phyloP scores from a whole-genome alignment of 2,113 vertebrate species.

The Trematocara marginatum region DNA sequence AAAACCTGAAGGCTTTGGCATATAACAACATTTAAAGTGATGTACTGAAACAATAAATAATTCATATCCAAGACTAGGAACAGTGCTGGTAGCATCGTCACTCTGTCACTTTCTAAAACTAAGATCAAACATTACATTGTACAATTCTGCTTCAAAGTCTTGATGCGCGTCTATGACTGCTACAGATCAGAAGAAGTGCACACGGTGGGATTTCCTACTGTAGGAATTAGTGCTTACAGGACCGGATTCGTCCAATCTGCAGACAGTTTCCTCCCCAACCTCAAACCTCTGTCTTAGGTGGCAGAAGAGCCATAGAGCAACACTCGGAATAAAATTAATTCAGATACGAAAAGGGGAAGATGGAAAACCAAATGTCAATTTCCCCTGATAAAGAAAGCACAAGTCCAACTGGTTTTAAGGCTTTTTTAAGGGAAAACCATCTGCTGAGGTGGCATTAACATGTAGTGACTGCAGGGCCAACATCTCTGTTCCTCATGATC shows the following conservation, averaged over 20 bases:
- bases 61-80: not conserved
- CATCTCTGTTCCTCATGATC: not conserved
- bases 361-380: not conserved
- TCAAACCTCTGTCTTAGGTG: not conserved
- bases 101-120: not conserved
- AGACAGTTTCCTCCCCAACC: not conserved
- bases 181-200: not conserved
- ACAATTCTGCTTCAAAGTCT: not conserved
- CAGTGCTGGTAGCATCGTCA: not conserved
- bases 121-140: not conserved
- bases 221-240: not conserved
- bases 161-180: rapidly evolving
- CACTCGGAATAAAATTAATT: not conserved
- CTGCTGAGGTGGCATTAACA: not conserved
- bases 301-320: rapidly evolving
- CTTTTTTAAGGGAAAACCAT: not conserved
- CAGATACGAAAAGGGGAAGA: rapidly evolving
- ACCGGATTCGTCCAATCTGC: not conserved
- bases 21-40: not conserved
- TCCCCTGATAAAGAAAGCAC: not conserved
- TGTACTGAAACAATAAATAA: rapidly evolving
- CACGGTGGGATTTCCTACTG: not conserved
- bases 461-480: not conserved
- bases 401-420: not conserved
- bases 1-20: not conserved